These are phyloP conservation scores for Equus przewalskii DNA, from an alignment of 2,113 vertebrate species.

Conservation along the genomic window DNA sequence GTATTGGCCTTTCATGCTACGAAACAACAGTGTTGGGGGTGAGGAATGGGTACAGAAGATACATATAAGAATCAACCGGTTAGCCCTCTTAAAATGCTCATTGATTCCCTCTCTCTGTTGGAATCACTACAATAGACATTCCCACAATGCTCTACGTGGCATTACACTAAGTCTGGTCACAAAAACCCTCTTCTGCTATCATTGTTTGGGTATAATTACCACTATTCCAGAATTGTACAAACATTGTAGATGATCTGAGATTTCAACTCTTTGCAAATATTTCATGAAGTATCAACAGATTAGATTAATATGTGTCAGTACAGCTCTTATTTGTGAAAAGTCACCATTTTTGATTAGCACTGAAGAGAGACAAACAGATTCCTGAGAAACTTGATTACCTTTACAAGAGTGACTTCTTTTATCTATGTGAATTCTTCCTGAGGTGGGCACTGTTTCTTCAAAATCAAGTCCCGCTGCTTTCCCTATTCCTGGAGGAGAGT, in stretches of 20 bases:
- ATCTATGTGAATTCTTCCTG: conserved; percentile 87
- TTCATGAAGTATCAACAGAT: conserved; percentile 16
- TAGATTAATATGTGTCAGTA: not conserved
- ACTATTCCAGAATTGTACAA: conserved; percentile 2
- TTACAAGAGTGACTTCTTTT: conserved; percentile 90
- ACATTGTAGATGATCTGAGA: conserved; percentile 3
- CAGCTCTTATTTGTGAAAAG: conserved; percentile 33
- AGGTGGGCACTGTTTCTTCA: conserved; percentile 85
- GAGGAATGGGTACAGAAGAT: not conserved
- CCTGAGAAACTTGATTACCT: conserved; percentile 87
- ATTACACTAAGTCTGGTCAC: not conserved
- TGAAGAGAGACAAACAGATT: not conserved
- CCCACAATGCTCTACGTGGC: not conserved
- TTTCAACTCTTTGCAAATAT: conserved; percentile 14
- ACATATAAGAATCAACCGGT: not conserved
- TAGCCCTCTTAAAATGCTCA: not conserved
- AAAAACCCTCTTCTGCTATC: not conserved
- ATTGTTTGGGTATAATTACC: not conserved
- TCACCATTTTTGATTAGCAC: not conserved
- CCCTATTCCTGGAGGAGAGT: conserved; percentile 88
- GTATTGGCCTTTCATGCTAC: not conserved
- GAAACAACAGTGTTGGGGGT: not conserved
- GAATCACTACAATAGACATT: not conserved
- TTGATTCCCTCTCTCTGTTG: not conserved
- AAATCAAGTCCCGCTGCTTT: conserved; percentile 87